phyloP scores from a whole-genome alignment of 2,113 vertebrate genomes.

The Onychorhynchus coronatus region DNA sequence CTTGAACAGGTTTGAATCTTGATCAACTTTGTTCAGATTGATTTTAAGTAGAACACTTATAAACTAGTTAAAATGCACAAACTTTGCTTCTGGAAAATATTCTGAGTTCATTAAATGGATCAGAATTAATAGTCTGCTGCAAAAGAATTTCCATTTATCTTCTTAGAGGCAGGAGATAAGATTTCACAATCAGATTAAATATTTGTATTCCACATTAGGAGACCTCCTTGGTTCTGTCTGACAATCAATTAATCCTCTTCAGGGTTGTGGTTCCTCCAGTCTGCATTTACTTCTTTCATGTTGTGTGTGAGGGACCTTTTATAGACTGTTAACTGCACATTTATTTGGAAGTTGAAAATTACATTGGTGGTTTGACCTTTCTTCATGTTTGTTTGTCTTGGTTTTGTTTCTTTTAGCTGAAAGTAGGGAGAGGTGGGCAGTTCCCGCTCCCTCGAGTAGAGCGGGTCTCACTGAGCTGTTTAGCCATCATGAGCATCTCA shows the following conservation, averaged over 20 bases:
- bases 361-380: neutral
- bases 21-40: neutral
- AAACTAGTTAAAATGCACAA: neutral
- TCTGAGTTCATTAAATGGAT: neutral
- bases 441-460: neutral
- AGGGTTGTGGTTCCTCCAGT: neutral
- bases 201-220: constrained; percentile 21
- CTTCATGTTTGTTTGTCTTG: neutral
- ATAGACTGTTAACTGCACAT: neutral
- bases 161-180: constrained; percentile 42
- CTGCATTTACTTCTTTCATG: neutral
- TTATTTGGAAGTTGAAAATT: neutral
- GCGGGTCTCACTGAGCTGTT: neutral
- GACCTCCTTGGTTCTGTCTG: neutral
- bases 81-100: neutral
- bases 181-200: constrained; percentile 61
- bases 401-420: neutral
- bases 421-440: neutral
- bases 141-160: constrained; percentile 43
- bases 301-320: neutral
- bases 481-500: neutral
- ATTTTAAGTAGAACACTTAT: constrained; percentile 12
- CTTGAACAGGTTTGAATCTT: neutral
- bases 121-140: constrained; percentile 24
- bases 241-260: constrained; percentile 33